Evolutionary conservation across 2,113 vertebrate species (phyloP).

Genomic region (Smithornis capensis): DNA sequence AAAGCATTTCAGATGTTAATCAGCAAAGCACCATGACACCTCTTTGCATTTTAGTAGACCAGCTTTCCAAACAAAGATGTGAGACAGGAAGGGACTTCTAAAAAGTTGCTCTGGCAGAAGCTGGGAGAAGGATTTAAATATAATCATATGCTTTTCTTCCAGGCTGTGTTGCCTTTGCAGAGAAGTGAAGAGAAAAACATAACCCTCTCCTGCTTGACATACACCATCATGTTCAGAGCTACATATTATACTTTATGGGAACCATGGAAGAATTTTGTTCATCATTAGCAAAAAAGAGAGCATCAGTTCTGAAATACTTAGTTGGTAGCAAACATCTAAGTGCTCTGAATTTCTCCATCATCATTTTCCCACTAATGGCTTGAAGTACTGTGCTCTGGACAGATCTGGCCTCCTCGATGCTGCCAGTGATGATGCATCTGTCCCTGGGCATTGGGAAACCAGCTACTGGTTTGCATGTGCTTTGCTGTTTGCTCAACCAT

Average conservation of each 20-base stretch:
- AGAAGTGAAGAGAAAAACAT: not conserved
- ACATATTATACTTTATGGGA: not conserved
- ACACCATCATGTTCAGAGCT: not conserved
- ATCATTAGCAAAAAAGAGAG: not conserved
- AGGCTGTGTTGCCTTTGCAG: not conserved
- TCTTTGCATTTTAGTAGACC: not conserved
- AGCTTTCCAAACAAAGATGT: not conserved
- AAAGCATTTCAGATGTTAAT: not conserved
- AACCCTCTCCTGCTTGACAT: not conserved
- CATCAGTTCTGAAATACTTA: not conserved
- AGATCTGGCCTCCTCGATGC: not conserved
- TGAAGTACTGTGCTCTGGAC: not conserved
- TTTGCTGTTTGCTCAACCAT: constrained; percentile 7
- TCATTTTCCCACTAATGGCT: not conserved
- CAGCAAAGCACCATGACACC: not conserved
- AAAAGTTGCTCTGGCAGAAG: not conserved
- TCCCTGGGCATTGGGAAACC: not conserved
- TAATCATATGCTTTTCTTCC: not conserved
- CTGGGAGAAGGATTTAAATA: not conserved
- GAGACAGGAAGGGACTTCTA: not conserved
- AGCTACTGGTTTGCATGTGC: constrained; percentile 7
- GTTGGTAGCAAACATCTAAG: not conserved
- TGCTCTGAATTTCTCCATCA: not conserved
- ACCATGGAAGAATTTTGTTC: not conserved
- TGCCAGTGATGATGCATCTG: not conserved